A percentile compares a stretch with the other conserved stretches of the same genome.
phyloP scores from a whole-genome alignment of 1,140 invertebrate genomes.

The Atopsyche davidsoni region DNA sequence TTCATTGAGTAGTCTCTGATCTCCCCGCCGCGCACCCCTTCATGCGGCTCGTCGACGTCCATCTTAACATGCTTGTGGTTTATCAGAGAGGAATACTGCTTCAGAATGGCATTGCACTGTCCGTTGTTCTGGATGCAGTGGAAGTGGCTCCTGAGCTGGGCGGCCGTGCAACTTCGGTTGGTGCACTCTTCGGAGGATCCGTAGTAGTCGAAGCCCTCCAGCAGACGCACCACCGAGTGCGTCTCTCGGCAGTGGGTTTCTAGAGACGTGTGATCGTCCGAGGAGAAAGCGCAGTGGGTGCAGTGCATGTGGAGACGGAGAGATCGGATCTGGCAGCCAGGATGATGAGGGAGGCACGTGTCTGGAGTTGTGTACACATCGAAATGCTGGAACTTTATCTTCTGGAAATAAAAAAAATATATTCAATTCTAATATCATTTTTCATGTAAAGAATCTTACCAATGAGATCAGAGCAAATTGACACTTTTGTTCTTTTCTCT shows the following conservation, averaged over 20 bases:
- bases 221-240: conserved; percentile 37
- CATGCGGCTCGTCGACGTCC: conserved; percentile 30
- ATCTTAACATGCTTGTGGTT: conserved; percentile 40
- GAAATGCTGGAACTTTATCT: conserved; percentile 46
- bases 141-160: conserved; percentile 43
- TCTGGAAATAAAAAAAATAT: conserved; percentile 35
- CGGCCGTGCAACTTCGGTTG: conserved; percentile 44
- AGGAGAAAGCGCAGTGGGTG: conserved; percentile 41
- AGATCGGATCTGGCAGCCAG: conserved; percentile 39
- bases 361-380: conserved; percentile 44
- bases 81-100: conserved; percentile 43
- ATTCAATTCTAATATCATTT: too few relatives aligned
- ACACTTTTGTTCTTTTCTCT: not conserved
- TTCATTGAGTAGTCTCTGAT: conserved; percentile 48
- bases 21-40: conserved; percentile 41
- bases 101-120: conserved; percentile 43
- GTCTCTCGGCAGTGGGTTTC: conserved; percentile 45
- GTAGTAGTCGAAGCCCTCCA: conserved; percentile 46
- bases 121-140: conserved; percentile 42
- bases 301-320: conserved; percentile 42
- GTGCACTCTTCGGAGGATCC: conserved; percentile 42
- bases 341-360: conserved; percentile 38
- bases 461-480: not conserved
- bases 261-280: conserved; percentile 41
- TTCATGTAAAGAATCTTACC: too few relatives aligned